Conservation (phyloP, 2,888 invertebrate genomes). For the Pollenia angustigena region DNA sequence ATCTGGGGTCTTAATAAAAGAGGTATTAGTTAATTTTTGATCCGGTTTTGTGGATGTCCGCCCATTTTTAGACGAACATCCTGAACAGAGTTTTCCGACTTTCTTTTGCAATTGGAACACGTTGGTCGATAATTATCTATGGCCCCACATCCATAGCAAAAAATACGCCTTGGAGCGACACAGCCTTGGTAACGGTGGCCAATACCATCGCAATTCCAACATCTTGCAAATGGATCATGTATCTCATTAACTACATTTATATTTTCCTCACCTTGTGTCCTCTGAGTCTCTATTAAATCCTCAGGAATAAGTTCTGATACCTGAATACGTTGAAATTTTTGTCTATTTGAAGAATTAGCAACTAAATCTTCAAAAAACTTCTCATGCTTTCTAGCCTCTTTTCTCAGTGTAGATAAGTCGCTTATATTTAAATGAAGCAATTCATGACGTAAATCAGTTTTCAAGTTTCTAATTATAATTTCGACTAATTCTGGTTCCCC, state of each 20-base stretch:
- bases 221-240: background rate
- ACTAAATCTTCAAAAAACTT: slow-evolving; percentile 42
- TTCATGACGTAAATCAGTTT: background rate
- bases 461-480: slow-evolving; percentile 21
- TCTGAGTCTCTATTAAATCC: no score
- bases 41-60: no score
- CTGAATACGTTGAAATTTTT: background rate
- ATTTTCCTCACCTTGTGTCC: slow-evolving; percentile 31
- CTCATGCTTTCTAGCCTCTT: slow-evolving; percentile 11
- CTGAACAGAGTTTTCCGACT: no score
- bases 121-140: no score
- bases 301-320: slow-evolving; percentile 32
- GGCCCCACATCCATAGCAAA: no score
- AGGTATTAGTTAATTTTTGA: no score
- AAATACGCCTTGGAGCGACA: background rate
- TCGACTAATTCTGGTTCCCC: background rate
- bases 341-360: background rate
- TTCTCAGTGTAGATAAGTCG: no score
- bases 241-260: slow-evolving; percentile 6
- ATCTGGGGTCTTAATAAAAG: no score
- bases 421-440: no score
- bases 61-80: no score
- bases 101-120: no score
- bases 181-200: background rate
- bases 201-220: no score